phyloP scores from a whole-genome alignment of 2,113 vertebrate genomes.

The Gambusia affinis region DNA sequence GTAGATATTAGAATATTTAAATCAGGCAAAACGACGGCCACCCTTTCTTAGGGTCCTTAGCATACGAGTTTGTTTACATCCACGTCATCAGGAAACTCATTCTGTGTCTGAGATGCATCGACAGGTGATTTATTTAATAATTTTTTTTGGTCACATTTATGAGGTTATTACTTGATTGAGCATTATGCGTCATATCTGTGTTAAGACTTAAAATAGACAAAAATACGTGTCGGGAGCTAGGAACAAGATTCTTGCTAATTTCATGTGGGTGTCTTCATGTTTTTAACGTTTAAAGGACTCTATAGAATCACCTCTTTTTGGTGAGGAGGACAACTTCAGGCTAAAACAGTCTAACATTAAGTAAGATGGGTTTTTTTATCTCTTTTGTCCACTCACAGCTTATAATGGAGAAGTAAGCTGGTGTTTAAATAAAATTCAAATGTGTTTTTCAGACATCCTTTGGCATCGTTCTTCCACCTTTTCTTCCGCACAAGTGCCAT shows the following conservation, averaged over 20 bases:
- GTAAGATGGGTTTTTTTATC: slow-evolving; percentile 60
- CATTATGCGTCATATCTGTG: background rate
- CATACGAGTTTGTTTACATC: slow-evolving; percentile 61
- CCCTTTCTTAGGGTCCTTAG: slow-evolving; percentile 39
- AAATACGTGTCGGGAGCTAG: background rate
- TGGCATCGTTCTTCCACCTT: slow-evolving; percentile 92
- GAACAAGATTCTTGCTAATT: background rate
- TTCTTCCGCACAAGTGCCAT: slow-evolving; percentile 93
- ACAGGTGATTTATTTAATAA: slow-evolving; percentile 36
- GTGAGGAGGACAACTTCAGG: slow-evolving; percentile 83
- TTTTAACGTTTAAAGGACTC: slow-evolving; percentile 78
- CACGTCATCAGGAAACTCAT: slow-evolving; percentile 67
- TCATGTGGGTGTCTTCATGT: background rate
- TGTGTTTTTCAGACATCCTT: slow-evolving; percentile 83
- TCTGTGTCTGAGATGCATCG: slow-evolving; percentile 38
- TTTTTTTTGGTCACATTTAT: background rate
- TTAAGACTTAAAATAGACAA: background rate
- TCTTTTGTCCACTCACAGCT: background rate
- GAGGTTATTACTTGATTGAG: background rate
- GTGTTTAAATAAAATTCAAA: background rate
- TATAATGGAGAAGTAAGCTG: too few relatives aligned
- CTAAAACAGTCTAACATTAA: slow-evolving; percentile 82
- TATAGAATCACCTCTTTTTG: slow-evolving; percentile 90
- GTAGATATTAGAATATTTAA: too few relatives aligned
- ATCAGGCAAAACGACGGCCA: slow-evolving; percentile 24